Percentiles rank a stretch among this genome's conserved stretches.
These are phyloP conservation scores for Betta splendens DNA, from an alignment of 2,797 vertebrate genomes.

Conservation along the genomic window DNA sequence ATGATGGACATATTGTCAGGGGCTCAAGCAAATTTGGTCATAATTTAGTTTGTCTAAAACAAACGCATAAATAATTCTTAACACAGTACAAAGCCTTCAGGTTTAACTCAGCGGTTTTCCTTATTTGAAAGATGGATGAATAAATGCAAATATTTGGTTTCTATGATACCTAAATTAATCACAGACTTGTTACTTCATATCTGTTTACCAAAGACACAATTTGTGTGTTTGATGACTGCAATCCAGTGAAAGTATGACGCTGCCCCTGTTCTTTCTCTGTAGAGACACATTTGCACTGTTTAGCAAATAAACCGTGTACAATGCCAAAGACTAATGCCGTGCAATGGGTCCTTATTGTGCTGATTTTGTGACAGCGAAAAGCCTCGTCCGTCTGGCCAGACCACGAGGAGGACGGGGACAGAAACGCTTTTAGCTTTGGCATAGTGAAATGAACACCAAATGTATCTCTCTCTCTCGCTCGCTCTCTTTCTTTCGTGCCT, in stretches of 20 bases:
- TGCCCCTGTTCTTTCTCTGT: constrained; percentile 37
- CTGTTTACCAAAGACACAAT: constrained; percentile 28
- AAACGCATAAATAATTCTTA: not conserved
- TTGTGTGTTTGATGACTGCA: constrained; percentile 49
- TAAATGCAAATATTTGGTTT: constrained; percentile 22
- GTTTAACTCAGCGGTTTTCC: constrained; percentile 7
- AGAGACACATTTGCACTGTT: constrained; percentile 40
- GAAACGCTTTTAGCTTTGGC: constrained; percentile 71
- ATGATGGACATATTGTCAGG: too few species aligned
- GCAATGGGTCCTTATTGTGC: constrained; percentile 60
- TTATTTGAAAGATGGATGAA: constrained; percentile 24
- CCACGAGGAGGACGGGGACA: constrained; percentile 57
- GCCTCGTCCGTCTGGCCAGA: constrained; percentile 69
- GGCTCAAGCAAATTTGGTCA: too few species aligned
- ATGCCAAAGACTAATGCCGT: constrained; percentile 52
- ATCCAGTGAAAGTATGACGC: constrained; percentile 29
- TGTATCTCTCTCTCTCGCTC: constrained; percentile 75
- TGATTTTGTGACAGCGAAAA: constrained; percentile 72
- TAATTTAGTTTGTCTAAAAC: not conserved
- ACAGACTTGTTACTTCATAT: constrained; percentile 31
- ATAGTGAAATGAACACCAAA: constrained; percentile 80
- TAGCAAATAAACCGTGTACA: constrained; percentile 46
- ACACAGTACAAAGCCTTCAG: not conserved
- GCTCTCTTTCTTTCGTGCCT: constrained; percentile 55
- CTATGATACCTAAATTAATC: constrained; percentile 46